phyloP scores from a whole-genome alignment of 2,113 vertebrate species.

The Microcebus griseorufus region DNA sequence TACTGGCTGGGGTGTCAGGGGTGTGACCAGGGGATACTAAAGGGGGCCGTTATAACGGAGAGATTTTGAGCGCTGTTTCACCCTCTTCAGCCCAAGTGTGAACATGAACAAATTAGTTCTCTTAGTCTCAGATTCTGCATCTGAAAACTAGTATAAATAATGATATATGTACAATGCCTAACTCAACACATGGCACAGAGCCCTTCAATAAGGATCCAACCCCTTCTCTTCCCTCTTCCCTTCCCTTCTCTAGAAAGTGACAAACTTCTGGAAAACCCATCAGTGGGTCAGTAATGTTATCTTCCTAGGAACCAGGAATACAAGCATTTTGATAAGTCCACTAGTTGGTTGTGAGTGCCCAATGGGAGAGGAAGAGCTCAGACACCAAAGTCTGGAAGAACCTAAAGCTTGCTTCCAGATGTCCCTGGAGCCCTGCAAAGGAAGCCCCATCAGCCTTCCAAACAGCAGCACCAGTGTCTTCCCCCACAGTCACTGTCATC shows the following conservation, averaged over 20 bases:
- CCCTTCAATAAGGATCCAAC: neutral
- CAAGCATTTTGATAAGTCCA: neutral
- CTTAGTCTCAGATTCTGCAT: neutral
- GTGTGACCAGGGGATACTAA: neutral
- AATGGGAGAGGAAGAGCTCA: neutral
- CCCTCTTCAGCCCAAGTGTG: neutral
- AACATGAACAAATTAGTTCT: slow-evolving; percentile 10
- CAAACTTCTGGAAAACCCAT: neutral
- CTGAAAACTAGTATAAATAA: neutral
- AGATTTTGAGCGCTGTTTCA: neutral
- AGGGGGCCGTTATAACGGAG: neutral
- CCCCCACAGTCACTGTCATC: neutral
- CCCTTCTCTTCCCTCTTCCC: neutral
- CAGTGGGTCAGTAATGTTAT: neutral
- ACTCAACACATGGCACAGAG: neutral
- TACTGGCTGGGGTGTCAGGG: neutral
- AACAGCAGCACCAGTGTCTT: neutral
- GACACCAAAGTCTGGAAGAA: neutral
- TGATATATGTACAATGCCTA: neutral
- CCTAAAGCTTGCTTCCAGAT: slow-evolving; percentile 4
- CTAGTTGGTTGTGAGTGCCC: neutral
- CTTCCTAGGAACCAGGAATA: slow-evolving; percentile 31
- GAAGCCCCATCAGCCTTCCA: neutral
- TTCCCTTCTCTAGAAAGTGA: neutral
- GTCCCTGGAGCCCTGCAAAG: neutral